Evolutionary conservation across 2,888 invertebrate species (phyloP), one percentile per base, ranked within the genome.

Genomic region (Catocala nupta): DNA sequence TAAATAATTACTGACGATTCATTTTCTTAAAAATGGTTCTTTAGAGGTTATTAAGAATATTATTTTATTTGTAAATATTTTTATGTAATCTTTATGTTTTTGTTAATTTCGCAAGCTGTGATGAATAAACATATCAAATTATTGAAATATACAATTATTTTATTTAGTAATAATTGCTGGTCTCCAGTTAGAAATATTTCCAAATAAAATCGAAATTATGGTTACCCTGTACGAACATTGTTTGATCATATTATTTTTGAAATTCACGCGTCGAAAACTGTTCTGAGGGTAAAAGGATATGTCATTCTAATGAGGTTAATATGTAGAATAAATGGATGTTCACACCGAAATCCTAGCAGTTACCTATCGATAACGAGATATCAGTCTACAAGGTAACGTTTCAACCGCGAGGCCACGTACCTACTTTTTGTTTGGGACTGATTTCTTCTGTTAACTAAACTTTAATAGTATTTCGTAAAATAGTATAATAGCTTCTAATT

Each of bases 41-140:
- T 5, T 36, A 36, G 36, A 36, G 7, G 36, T 36, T 36, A 5
- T 36, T 5, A 36, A 36, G 5, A 36, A 36, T 5, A 5, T 36
- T 36, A n/a, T 36, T 36, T 36, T 36, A 36, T 65, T 61, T 65
- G 60, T 64, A 60, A n/a, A n/a, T n/a, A 55, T 60, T 64, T 63
- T 59, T 63, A 59, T n/a, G 58, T 54, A 63, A 63, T 63, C 58
- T 63, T 58, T 63, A 59, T 59, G n/a, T n/a, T 59, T 63, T 63
- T 63, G 54, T 5, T 36, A 36, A 7, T 36, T 36, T 36, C n/a
- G 36, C 36, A 36, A 36, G 36, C 36, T 63, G 58, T 54, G 55
- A 64, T 59, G 64, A 59, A 64, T 64, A 64, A 64, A 59, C 59
- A 64, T 64, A 63, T 64, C 47, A 47, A 64, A 59, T 55, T 64